These are phyloP conservation scores for Acestrorhynchus altus DNA, from an alignment of 2,797 vertebrate species.

Conservation along the genomic window DNA sequence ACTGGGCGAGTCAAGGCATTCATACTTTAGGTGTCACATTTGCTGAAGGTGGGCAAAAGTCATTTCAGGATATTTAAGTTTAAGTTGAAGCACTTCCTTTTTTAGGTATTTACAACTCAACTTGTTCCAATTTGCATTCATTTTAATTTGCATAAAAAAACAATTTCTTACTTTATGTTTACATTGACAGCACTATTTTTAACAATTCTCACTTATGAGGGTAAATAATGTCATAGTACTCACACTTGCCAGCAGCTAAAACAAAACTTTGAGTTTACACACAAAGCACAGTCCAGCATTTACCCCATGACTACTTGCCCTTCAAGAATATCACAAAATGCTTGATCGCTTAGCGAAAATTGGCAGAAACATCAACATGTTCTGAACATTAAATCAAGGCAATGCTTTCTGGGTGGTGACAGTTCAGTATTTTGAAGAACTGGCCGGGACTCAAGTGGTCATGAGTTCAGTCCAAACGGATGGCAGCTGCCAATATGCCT, in stretches of 20 bases:
- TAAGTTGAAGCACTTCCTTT: too few species aligned
- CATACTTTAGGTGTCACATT: too few species aligned
- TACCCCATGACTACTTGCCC: not conserved
- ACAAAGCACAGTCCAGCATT: not conserved
- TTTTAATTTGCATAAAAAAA: too few species aligned
- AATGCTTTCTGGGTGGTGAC: not conserved
- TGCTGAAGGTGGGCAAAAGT: too few species aligned
- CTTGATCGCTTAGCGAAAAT: not conserved
- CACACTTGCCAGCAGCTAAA: not conserved
- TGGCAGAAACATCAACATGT: not conserved
- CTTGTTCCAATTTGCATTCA: too few species aligned
- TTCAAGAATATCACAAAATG: not conserved
- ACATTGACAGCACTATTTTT: too few species aligned
- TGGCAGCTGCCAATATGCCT: not conserved
- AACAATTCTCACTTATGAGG: too few species aligned
- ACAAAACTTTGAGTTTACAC: not conserved
- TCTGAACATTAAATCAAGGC: not conserved
- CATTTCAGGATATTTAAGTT: too few species aligned
- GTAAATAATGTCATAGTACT: too few species aligned
- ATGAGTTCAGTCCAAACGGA: not conserved
- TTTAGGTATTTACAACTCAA: too few species aligned
- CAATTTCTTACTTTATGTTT: too few species aligned
- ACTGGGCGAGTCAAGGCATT: too few species aligned
- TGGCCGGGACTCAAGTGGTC: not conserved
- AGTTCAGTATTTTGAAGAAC: not conserved